Evolutionary conservation across 2,113 vertebrate species (phyloP).

Genomic region (Brachirus orientalis): DNA sequence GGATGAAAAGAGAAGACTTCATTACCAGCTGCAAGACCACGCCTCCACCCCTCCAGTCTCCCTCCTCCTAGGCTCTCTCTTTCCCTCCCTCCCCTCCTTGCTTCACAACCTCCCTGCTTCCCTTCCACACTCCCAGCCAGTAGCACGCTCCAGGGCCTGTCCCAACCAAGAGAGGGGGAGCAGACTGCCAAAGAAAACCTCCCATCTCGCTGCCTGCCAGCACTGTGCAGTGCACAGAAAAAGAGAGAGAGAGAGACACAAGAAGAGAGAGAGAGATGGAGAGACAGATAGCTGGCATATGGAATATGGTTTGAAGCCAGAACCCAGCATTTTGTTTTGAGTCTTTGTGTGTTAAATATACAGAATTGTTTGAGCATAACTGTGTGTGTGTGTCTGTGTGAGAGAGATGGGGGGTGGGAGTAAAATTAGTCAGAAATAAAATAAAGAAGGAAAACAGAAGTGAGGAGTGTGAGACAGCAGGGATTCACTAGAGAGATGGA

Average conservation of each 20-base stretch:
- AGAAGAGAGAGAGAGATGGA: slow-evolving; percentile 40
- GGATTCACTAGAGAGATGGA: slow-evolving; percentile 52
- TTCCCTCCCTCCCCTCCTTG: slow-evolving; percentile 41
- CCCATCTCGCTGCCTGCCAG: slow-evolving; percentile 74
- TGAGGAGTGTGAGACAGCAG: slow-evolving; percentile 42
- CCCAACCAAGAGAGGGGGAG: slow-evolving; percentile 75
- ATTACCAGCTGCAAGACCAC: slow-evolving; percentile 89
- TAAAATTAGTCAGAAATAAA: slow-evolving; percentile 43
- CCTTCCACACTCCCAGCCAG: slow-evolving; percentile 86
- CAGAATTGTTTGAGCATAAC: slow-evolving; percentile 4
- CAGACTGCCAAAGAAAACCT: slow-evolving; percentile 84
- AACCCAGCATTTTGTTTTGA: slow-evolving; percentile 41
- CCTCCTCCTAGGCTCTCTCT: slow-evolving; percentile 52
- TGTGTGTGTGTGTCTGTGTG: background rate
- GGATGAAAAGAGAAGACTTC: slow-evolving; percentile 94
- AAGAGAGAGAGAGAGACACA: slow-evolving; percentile 45
- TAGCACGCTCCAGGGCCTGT: slow-evolving; percentile 85
- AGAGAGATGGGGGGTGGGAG: no score
- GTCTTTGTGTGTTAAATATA: background rate
- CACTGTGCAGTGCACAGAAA: slow-evolving; percentile 66
- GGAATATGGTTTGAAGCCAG: slow-evolving; percentile 21
- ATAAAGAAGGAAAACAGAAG: slow-evolving; percentile 45
- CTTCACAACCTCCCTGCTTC: slow-evolving; percentile 79
- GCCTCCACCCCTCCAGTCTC: slow-evolving; percentile 76
- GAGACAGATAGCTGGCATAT: slow-evolving; percentile 40